Percentiles rank a stretch among this genome's conserved stretches.
Evolutionary conservation across 1,140 invertebrate genomes (phyloP).

Genomic region (Spodoptera litura): DNA sequence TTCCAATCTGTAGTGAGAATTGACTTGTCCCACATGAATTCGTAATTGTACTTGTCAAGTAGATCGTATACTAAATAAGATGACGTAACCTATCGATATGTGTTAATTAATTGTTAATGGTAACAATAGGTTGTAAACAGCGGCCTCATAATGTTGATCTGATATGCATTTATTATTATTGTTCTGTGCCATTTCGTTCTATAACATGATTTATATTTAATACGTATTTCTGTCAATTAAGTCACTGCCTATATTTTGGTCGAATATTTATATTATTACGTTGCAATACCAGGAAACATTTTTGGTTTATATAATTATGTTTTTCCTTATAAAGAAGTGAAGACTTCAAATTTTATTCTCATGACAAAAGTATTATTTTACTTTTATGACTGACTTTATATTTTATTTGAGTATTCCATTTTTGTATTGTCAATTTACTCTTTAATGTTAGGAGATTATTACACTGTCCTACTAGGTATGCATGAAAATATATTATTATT

Average conservation of each 20-base stretch:
- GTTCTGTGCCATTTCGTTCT: conserved; percentile 45
- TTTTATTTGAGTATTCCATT: conserved; percentile 42
- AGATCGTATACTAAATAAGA: not conserved
- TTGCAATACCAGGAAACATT: not conserved
- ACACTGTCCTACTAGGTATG: conserved; percentile 34
- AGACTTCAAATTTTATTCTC: not conserved
- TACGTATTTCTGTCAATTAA: too few relatives aligned
- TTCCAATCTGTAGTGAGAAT: too few relatives aligned
- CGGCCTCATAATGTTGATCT: conserved; percentile 50
- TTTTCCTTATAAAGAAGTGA: conserved; percentile 15
- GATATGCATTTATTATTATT: conserved; percentile 49
- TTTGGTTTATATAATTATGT: not conserved
- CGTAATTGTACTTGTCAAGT: too few relatives aligned
- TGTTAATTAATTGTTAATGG: not conserved
- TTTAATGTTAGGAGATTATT: conserved; percentile 22
- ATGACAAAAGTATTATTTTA: conserved; percentile 41
- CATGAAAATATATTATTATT: conserved; percentile 47
- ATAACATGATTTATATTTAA: not conserved
- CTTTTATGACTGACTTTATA: conserved; percentile 34
- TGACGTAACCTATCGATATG: not conserved
- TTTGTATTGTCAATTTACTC: conserved; percentile 42
- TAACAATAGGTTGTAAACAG: conserved; percentile 44
- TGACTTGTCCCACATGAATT: too few relatives aligned
- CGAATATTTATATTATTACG: conserved; percentile 1
- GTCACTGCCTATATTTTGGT: not conserved